phyloP scores from a whole-genome alignment of 1,140 invertebrate genomes.

The Drosophila carrolli region DNA sequence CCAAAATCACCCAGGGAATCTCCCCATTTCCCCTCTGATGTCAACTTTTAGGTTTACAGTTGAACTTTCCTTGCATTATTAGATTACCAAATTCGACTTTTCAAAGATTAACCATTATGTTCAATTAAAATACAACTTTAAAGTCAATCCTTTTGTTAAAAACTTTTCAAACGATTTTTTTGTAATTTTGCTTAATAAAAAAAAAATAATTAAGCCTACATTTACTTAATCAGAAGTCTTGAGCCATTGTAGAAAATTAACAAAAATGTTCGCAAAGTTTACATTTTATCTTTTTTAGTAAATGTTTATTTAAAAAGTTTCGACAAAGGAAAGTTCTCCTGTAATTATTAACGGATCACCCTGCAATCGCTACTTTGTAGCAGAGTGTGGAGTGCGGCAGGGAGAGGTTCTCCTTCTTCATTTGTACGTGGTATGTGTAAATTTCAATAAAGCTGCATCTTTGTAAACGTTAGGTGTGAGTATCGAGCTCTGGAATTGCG shows the following conservation, averaged over 20 bases:
- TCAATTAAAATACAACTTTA: too few species aligned
- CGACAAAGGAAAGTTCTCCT: neutral
- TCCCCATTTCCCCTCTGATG: neutral
- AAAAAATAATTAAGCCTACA: neutral
- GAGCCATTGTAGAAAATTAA: too few species aligned
- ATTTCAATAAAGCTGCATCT: constrained; percentile 56
- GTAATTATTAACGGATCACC: neutral
- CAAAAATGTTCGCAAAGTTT: too few species aligned
- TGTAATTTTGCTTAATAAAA: too few species aligned
- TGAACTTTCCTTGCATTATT: neutral
- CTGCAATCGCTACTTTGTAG: constrained; percentile 8
- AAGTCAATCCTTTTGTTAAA: too few species aligned
- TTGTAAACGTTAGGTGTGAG: constrained; percentile 28
- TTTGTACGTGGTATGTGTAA: constrained; percentile 30
- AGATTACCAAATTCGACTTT: neutral
- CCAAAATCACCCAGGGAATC: neutral
- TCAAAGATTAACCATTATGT: too few species aligned
- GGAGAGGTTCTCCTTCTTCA: constrained; percentile 4
- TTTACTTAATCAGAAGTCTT: too few species aligned
- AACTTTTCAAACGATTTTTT: too few species aligned
- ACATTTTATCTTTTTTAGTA: too few species aligned
- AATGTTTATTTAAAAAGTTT: neutral
- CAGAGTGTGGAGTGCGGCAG: constrained; percentile 19
- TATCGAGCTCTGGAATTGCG: constrained; percentile 40
- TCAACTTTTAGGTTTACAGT: neutral